A percentile compares a stretch with the other conserved stretches of the same genome.
These are phyloP conservation scores for Cephus runcator DNA, from an alignment of 2,888 invertebrate genomes.

Conservation along the genomic window DNA sequence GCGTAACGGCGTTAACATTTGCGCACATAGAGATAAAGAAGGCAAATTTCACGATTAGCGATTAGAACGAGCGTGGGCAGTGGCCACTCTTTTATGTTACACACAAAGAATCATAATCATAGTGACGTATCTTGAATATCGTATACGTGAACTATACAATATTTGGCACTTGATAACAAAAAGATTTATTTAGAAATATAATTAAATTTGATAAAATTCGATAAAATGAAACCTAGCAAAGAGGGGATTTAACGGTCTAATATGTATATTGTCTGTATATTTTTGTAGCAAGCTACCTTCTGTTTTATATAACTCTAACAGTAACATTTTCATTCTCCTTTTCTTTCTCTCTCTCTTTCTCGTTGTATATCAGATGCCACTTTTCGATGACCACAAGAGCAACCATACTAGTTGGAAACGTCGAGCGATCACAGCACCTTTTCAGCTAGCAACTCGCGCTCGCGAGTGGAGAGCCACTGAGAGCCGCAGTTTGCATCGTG, in stretches of 20 bases:
- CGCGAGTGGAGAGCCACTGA: slow-evolving; percentile 12
- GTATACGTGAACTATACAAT: neutral
- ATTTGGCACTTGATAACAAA: neutral
- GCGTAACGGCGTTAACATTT: neutral
- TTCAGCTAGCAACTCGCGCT: neutral
- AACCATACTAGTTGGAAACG: slow-evolving; percentile 12
- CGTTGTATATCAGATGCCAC: slow-evolving; percentile 17
- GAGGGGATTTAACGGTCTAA: neutral
- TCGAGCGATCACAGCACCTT: neutral
- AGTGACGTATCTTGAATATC: neutral
- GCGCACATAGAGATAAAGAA: slow-evolving; percentile 1
- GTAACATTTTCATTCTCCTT: neutral
- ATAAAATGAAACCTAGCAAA: neutral
- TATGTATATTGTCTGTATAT: neutral
- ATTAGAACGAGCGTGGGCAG: neutral
- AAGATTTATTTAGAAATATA: neutral
- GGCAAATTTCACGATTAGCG: neutral
- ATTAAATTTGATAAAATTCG: neutral
- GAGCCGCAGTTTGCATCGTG: neutral
- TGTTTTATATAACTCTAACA: neutral
- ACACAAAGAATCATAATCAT: neutral
- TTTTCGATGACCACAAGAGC: slow-evolving; percentile 20
- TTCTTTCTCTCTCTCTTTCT: slow-evolving; percentile 5
- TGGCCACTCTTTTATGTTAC: neutral
- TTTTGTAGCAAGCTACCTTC: neutral